Evolutionary conservation across 2,113 vertebrate genomes (phyloP), one percentile per base, ranked within the genome.

Genomic region (Cygnus atratus): DNA sequence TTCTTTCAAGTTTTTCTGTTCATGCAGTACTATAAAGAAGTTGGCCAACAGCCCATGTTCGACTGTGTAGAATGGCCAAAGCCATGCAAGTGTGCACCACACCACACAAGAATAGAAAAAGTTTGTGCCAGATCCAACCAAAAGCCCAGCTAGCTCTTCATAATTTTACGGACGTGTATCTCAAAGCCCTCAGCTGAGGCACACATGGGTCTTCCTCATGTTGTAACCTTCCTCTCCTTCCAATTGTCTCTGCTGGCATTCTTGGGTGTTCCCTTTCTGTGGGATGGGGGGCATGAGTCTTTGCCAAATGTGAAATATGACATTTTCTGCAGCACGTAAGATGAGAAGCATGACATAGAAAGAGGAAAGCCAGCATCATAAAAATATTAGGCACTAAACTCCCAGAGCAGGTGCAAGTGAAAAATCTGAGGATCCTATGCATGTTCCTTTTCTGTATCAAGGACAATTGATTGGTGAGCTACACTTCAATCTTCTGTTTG

Each of bases 81-180:
- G 9, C 58, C 0, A 0, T 43, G 84, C 72, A 83, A 52, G 14
- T 0, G 0, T 35, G 39, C 41, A 80, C 46, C 63, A 24, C 52
- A 71, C 50, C 67, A 41, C 25, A 21, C 21, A 29, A 18, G 37
- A 93, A 66, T 0, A 91, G 63, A 62, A 93, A 66, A 39, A 8
- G 25, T 35, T 62, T 0, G 0, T 65, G 44, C 31, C 37, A 92
- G 54, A 62, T 83, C 54, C 63, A 83, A 28, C 39, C 54, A 63
- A 41, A 79, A 52, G 46, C 14, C 63, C 11, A 65, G 35, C 13
- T 68, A 76, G 26, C 11, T 79, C 44, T 71, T 80, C 16, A 18
- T 74, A 46, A 59, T 88, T 92, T 86, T 92, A 59, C 16, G 71
- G 37, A 41, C 7, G 6, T 17, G 1, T 44, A 50, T 79, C 39